Base-by-base conservation (phyloP, 2,113 vertebrate genomes). In the Rhinoderma darwinii region DNA sequence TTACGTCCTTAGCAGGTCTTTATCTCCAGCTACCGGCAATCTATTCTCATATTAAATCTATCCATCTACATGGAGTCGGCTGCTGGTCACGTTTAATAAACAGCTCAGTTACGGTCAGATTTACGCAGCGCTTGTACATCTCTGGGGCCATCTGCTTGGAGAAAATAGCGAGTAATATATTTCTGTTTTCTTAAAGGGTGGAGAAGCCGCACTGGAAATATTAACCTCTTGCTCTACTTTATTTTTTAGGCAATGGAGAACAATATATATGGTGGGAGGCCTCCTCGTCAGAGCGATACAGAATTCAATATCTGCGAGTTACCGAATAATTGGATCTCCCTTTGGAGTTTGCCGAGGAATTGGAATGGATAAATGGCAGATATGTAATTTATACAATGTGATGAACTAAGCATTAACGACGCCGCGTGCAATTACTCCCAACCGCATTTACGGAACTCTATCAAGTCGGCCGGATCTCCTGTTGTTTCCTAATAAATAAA, bases 401-500 rank as follows among this genome's bases (percentile, higher is more conserved):
- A 74, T 47, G 83, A 59, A 61, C 14, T 37, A 59, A 35, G 50
- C 72, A 35, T 77, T 85, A 85, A 47, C 56, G 15, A 37, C 22
- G 35, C 82, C 41, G 25, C 5, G 12, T 35, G 50, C 37, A 47
- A 63, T 84, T 43, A 84, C 50, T 76, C 50, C 25, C 1, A 47
- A 27, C 43, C 70, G 8, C 43, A 61, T 85, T 77, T 76, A 63
- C 77, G 39, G 68, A 20, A 14, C 50, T 44, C 32, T 54, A 73
- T 76, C 35, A 68, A 41, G 75, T 74, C n/a, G 84, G 75, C 35
- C 50, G 11, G 27, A 79, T 39, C 50, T 50, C 56, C 76, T 22
- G 22, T 68, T 50, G 56, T 78, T 51, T 86, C n/a, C 18, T 50
- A 79, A 70, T 79, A 79, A 86, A 86, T 86, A 39, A 63, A 77